A percentile compares a stretch with the other conserved stretches of the same genome.
Conservation (phyloP, 2,888 invertebrate species). For the Plagodis dolabraria region DNA sequence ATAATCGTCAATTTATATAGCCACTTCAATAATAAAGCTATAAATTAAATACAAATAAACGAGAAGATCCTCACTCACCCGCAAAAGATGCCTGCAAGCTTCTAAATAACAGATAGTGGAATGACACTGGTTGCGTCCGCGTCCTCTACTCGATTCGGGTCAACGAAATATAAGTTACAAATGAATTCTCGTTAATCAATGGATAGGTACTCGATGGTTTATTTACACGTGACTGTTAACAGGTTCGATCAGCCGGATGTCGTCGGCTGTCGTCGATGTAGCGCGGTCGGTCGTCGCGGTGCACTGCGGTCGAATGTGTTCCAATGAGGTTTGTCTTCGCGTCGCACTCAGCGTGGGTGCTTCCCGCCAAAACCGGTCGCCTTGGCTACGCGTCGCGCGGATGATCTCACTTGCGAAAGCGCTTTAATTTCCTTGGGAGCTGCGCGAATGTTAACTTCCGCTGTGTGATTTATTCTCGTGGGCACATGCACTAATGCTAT, state of each 20-base stretch:
- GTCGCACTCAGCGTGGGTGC: constrained; percentile 54
- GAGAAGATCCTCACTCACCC: constrained; percentile 13
- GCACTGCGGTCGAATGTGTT: constrained; percentile 80
- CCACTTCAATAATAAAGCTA: too few relatives aligned
- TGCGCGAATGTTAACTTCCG: too few relatives aligned
- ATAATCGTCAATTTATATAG: too few relatives aligned
- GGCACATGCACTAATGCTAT: too few relatives aligned
- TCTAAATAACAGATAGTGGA: constrained; percentile 12
- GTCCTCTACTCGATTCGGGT: constrained; percentile 8
- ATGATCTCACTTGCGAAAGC: constrained; percentile 37
- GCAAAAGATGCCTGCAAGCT: not conserved
- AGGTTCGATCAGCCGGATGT: constrained; percentile 68
- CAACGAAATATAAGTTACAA: constrained; percentile 13
- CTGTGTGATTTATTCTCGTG: too few relatives aligned
- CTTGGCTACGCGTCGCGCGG: constrained; percentile 65
- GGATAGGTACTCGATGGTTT: constrained; percentile 17
- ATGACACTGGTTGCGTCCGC: constrained; percentile 10
- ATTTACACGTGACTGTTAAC: constrained; percentile 37
- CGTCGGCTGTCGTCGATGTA: constrained; percentile 69
- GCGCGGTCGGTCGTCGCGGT: constrained; percentile 74
- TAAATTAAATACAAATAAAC: too few relatives aligned
- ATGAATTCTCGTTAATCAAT: constrained; percentile 13
- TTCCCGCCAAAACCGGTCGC: constrained; percentile 80
- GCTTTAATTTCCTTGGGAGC: constrained; percentile 1
- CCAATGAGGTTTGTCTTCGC: constrained; percentile 44